Percentiles rank a stretch among this genome's conserved stretches.
phyloP scores from a whole-genome alignment of 2,888 invertebrate species.

The Cryptocephalus moraei region DNA sequence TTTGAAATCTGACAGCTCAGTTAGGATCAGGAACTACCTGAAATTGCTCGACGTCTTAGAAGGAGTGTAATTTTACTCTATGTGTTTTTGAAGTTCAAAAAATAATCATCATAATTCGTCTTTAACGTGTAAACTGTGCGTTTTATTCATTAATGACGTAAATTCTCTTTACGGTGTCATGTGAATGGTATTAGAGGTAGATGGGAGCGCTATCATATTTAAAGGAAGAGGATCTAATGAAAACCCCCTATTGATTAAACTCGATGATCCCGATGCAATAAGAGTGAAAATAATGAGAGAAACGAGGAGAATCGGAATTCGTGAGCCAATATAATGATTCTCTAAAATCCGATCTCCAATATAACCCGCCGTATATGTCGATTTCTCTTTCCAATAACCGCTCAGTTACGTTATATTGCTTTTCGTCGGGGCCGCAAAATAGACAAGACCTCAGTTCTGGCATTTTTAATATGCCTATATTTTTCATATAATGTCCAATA shows the following conservation, averaged over 20 bases:
- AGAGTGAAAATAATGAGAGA: conserved; percentile 11
- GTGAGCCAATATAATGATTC: conserved; percentile 33
- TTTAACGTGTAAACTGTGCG: no score
- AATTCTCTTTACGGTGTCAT: no score
- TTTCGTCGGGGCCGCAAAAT: conserved; percentile 21
- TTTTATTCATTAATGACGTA: no score
- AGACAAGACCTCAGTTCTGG: conserved; percentile 23
- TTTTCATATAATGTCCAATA: conserved; percentile 22
- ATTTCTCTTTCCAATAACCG: conserved; percentile 12
- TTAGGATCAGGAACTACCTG: no score
- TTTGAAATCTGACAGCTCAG: no score
- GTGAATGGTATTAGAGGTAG: no score
- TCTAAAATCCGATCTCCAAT: conserved; percentile 33
- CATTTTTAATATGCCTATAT: conserved; percentile 36
- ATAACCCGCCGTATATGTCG: conserved; percentile 19
- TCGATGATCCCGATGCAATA: conserved; percentile 2
- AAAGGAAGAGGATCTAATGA: no score
- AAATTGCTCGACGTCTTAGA: no score
- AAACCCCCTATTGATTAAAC: background rate
- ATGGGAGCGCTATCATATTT: no score
- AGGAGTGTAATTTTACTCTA: no score
- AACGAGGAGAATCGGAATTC: conserved; percentile 22
- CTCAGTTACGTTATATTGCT: conserved; percentile 25
- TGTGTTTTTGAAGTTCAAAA: no score
- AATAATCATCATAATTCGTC: no score